A percentile compares a stretch with the other conserved stretches of the same genome.
These are phyloP conservation scores for Takifugu flavidus DNA, from an alignment of 2,113 vertebrate species.

Conservation along the genomic window DNA sequence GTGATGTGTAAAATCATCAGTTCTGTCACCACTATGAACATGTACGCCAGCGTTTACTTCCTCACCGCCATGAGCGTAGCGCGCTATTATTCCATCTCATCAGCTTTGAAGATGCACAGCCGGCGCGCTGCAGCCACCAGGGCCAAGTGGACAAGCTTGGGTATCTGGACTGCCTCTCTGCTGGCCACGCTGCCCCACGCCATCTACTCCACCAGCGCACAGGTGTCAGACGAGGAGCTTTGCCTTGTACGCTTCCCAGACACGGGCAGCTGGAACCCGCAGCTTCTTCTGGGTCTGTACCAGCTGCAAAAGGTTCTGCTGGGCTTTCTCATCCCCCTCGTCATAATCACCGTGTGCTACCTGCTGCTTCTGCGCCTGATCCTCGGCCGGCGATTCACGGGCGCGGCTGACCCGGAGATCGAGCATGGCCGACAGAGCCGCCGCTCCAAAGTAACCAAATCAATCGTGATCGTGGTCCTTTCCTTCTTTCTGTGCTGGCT, in stretches of 20 bases:
- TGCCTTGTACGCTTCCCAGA: slow-evolving; percentile 80
- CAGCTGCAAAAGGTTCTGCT: slow-evolving; percentile 80
- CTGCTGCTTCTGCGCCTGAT: slow-evolving; percentile 76
- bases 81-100: slow-evolving; percentile 76
- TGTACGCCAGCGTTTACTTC: slow-evolving; percentile 82
- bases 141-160: slow-evolving; percentile 75
- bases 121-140: slow-evolving; percentile 51
- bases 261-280: slow-evolving; percentile 76
- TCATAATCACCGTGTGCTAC: slow-evolving; percentile 78
- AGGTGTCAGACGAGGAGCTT: slow-evolving; percentile 77
- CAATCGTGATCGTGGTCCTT: slow-evolving; percentile 77
- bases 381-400: slow-evolving; percentile 61
- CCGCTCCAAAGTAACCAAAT: slow-evolving; percentile 78
- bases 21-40: slow-evolving; percentile 80
- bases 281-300: slow-evolving; percentile 79
- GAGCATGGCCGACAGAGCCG: slow-evolving; percentile 63
- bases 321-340: slow-evolving; percentile 77
- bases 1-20: slow-evolving; percentile 82
- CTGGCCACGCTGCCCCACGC: slow-evolving; percentile 78
- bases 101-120: slow-evolving; percentile 75
- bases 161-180: slow-evolving; percentile 75
- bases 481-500: slow-evolving; percentile 85
- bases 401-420: slow-evolving; percentile 44
- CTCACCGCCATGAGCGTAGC: slow-evolving; percentile 81
- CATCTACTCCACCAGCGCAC: slow-evolving; percentile 76